Evolutionary conservation across 2,113 vertebrate species (phyloP), one percentile per base, ranked within the genome.

Genomic region (Ameiurus melas): DNA sequence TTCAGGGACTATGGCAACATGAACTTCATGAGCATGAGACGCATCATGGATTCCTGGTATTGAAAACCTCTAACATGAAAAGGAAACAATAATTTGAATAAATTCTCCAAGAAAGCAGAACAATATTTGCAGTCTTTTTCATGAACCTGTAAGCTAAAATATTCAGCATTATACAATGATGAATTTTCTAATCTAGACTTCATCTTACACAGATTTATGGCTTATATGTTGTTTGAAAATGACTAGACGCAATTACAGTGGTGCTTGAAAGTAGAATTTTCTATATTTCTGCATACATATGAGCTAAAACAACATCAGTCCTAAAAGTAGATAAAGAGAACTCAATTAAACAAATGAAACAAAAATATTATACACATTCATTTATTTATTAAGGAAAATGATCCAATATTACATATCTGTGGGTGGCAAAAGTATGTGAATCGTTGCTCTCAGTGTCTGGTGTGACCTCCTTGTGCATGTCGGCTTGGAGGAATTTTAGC

Each of bases 1-100:
- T 92, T 90, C 87, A 92, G n/a, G 60, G 75, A 68, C 62, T 64
- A 80, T n/a, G 85, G 73, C 55, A 60, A 66, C 55, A 64, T 51
- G 58, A 79, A 60, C n/a, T 86, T 80, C 60, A 86, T 86, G 75
- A 86, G 75, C 60, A 10, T 36, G n/a, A 86, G 47, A 13, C 85
- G 60, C 85, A 66, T 77, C 10, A 22, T 82, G 17, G 55, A 82
- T 60, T 82, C 30, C 30, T 82, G 53, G 79, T 39, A 25, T 60
- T 82, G 51, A 82, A 22, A 81, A 82, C 9, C 4, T n/a, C 14
- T 60, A 5, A 75, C 4, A 25, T 39, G 51, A 82, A 60, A 60
- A 20, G 17, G 53, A 80, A 84, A 85, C 43, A 55, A 68, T 27
- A 19, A 85, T 75, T 57, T 85, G 7, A 75, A 86, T 79, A 66